Evolutionary conservation across 2,888 invertebrate species (phyloP).

Genomic region (Deilephila porcellus): DNA sequence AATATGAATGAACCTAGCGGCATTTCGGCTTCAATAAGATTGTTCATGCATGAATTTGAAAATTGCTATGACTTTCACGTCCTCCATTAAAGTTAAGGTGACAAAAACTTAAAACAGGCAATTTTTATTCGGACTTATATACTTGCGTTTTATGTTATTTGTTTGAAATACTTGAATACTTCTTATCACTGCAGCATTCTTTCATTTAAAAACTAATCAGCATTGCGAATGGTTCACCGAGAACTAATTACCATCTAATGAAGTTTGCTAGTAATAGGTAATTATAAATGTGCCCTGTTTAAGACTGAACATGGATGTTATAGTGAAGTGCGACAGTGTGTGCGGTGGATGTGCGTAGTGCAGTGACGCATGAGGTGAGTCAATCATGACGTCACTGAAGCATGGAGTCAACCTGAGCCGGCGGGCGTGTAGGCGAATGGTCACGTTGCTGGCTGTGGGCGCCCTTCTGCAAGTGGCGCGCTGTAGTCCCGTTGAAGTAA

Average conservation of each 20-base stretch:
- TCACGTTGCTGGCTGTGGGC: constrained; percentile 48
- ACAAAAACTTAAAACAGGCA: background rate
- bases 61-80: background rate
- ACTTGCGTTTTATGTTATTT: background rate
- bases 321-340: constrained; percentile 33
- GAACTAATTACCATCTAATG: background rate
- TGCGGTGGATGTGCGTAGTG: constrained; percentile 26
- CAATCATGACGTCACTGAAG: constrained; percentile 84
- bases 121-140: background rate
- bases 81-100: background rate
- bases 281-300: constrained; percentile 27
- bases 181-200: background rate
- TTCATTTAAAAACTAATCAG: constrained; percentile 53
- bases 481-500: constrained; percentile 71
- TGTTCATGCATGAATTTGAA: constrained; percentile 4
- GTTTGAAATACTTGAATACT: background rate
- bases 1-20: constrained; percentile 31
- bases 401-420: constrained; percentile 89
- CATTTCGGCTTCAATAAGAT: constrained; percentile 2
- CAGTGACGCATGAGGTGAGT: constrained; percentile 51
- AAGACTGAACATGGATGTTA: constrained; percentile 41
- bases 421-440: constrained; percentile 86
- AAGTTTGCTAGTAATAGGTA: background rate
- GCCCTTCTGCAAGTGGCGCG: constrained; percentile 58
- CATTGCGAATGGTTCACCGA: constrained; percentile 60